Conservation (phyloP, 2,797 vertebrate species). For the Epinephelus malabaricus region DNA sequence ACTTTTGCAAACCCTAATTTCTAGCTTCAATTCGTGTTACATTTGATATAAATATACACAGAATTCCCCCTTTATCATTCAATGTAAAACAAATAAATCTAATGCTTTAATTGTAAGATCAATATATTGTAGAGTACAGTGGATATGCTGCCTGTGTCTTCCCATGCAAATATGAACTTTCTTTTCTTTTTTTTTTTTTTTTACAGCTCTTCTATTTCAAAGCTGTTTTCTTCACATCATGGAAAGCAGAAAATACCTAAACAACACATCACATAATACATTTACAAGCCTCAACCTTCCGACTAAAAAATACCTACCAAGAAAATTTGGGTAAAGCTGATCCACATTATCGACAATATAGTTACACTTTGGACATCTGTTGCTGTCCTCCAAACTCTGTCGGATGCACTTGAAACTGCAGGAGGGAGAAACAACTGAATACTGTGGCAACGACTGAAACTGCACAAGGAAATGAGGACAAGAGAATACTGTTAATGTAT, state of each 20-base stretch:
- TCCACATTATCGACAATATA: conserved; percentile 98
- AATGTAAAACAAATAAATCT: background rate
- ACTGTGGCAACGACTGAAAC: background rate
- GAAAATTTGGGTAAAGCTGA: conserved; percentile 98
- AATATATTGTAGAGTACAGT: background rate
- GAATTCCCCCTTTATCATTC: background rate
- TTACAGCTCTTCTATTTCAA: background rate
- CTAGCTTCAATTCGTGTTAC: background rate
- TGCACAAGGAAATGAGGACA: background rate
- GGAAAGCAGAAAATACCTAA: background rate
- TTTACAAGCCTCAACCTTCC: background rate
- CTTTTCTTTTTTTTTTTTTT: too few relatives aligned
- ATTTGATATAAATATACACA: background rate
- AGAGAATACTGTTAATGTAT: background rate
- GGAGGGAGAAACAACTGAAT: conserved; percentile 9
- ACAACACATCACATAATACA: background rate
- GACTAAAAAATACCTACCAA: conserved; percentile 87
- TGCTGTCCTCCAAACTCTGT: conserved; percentile 98
- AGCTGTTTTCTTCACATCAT: background rate
- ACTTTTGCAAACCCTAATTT: background rate
- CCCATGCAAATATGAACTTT: background rate
- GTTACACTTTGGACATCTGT: conserved; percentile 99
- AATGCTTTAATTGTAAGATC: background rate
- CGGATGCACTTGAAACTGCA: conserved; percentile 98
- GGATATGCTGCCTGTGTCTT: background rate